Evolutionary conservation across 2,113 vertebrate genomes (phyloP).

Genomic region (Limanda limanda): DNA sequence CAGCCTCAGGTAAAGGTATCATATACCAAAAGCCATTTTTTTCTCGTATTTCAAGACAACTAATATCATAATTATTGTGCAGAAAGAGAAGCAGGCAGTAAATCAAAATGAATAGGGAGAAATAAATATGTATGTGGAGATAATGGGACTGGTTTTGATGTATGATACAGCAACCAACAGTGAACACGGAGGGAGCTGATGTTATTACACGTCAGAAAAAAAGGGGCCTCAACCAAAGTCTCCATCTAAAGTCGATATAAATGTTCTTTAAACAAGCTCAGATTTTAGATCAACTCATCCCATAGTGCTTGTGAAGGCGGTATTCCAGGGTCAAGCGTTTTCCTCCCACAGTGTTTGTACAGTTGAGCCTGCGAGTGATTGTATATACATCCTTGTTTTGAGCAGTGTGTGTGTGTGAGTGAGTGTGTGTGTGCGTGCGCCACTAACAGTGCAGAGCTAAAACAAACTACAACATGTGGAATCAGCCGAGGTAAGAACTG

Average conservation of each 20-base stretch:
- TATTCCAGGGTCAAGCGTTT: slow-evolving; percentile 9
- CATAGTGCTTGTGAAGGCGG: not conserved
- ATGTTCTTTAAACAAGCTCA: slow-evolving; percentile 19
- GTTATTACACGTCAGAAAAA: slow-evolving; percentile 1
- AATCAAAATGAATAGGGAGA: slow-evolving; percentile 9
- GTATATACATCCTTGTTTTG: slow-evolving; percentile 21
- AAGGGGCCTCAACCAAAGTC: not conserved
- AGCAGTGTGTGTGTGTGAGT: not conserved
- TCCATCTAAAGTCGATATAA: not conserved
- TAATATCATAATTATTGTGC: not conserved
- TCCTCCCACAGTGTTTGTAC: slow-evolving; percentile 45
- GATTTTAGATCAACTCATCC: slow-evolving; percentile 10
- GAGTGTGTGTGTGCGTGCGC: not conserved
- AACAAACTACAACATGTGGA: slow-evolving; percentile 61
- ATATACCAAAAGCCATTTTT: not conserved
- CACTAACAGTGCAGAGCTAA: slow-evolving; percentile 36
- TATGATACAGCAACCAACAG: not conserved
- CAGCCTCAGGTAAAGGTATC: not conserved
- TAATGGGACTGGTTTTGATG: slow-evolving; percentile 1
- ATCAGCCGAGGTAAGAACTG: slow-evolving; percentile 52
- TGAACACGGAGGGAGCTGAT: not conserved
- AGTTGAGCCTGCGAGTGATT: slow-evolving; percentile 15
- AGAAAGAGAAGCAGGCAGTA: not conserved
- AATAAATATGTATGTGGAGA: slow-evolving; percentile 9
- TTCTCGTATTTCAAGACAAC: not conserved